phyloP scores from a whole-genome alignment of 2,113 vertebrate genomes.

The Hirundichthys speculiger region DNA sequence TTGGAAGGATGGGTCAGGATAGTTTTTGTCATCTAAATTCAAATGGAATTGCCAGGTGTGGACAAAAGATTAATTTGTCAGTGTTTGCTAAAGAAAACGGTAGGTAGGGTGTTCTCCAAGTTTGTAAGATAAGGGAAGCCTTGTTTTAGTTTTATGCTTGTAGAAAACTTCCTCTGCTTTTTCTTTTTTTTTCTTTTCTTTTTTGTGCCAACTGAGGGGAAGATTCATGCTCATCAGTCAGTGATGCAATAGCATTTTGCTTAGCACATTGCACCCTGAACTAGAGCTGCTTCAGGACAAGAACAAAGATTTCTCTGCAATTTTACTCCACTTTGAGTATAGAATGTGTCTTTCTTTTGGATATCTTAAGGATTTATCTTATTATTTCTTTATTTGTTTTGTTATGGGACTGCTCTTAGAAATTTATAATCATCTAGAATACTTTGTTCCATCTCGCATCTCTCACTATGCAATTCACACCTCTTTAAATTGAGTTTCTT shows the following conservation, averaged over 20 bases:
- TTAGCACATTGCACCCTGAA: neutral
- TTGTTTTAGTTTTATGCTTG: neutral
- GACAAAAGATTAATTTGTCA: neutral
- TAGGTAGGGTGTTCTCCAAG: no score
- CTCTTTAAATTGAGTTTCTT: neutral
- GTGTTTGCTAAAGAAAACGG: neutral
- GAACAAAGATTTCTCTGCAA: neutral
- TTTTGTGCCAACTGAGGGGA: neutral
- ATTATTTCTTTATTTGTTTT: no score
- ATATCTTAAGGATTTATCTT: neutral
- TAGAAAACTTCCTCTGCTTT: slow-evolving; percentile 21
- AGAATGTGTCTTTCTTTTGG: neutral
- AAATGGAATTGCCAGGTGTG: neutral
- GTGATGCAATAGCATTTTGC: slow-evolving; percentile 17
- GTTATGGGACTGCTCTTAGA: neutral
- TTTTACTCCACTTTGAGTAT: neutral
- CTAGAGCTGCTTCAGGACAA: neutral
- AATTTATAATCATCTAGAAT: neutral
- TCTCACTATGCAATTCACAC: neutral
- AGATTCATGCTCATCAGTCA: slow-evolving; percentile 14
- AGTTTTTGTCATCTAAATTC: neutral
- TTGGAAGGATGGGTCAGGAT: no score
- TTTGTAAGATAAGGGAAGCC: neutral
- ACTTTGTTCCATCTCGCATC: neutral
- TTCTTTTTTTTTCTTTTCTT: neutral